Evolutionary conservation across 1,140 invertebrate genomes (phyloP).

Genomic region (Heliconius melpomene): DNA sequence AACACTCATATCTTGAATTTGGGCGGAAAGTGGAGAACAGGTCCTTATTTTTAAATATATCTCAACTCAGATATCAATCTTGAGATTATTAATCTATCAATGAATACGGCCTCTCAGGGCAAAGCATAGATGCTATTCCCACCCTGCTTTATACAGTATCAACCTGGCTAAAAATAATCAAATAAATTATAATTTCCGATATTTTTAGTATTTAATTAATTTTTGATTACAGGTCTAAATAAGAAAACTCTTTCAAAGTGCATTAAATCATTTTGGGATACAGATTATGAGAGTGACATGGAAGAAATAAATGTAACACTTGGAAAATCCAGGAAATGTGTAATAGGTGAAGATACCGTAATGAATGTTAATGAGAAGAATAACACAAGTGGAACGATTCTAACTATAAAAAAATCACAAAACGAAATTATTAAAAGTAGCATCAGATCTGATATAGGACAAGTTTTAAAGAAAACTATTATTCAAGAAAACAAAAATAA

Average conservation of each 20-base stretch:
- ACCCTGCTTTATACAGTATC: too few relatives aligned
- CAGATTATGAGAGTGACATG: conserved; percentile 65
- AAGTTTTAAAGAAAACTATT: conserved; percentile 9
- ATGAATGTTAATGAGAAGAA: conserved; percentile 25
- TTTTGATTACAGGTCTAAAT: conserved; percentile 45
- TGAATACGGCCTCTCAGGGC: too few relatives aligned
- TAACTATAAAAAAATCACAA: conserved; percentile 32
- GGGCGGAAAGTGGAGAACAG: too few relatives aligned
- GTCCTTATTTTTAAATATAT: too few relatives aligned
- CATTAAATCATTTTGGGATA: conserved; percentile 62
- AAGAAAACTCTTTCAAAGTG: conserved; percentile 45
- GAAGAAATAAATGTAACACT: conserved; percentile 41
- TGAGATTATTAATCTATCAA: too few relatives aligned
- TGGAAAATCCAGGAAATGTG: conserved; percentile 19
- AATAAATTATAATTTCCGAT: neutral
- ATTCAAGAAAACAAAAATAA: conserved; percentile 7
- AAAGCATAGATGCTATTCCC: too few relatives aligned
- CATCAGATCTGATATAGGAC: conserved; percentile 25
- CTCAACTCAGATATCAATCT: too few relatives aligned
- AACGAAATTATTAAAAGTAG: conserved; percentile 33
- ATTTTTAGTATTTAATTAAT: neutral
- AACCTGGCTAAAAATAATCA: too few relatives aligned
- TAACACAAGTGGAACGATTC: conserved; percentile 26
- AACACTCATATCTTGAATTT: too few relatives aligned
- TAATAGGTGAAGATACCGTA: neutral